A percentile compares a stretch with the other conserved stretches of the same genome.
phyloP scores from a whole-genome alignment of 2,113 vertebrate species.

The Pygoscelis antarcticus region DNA sequence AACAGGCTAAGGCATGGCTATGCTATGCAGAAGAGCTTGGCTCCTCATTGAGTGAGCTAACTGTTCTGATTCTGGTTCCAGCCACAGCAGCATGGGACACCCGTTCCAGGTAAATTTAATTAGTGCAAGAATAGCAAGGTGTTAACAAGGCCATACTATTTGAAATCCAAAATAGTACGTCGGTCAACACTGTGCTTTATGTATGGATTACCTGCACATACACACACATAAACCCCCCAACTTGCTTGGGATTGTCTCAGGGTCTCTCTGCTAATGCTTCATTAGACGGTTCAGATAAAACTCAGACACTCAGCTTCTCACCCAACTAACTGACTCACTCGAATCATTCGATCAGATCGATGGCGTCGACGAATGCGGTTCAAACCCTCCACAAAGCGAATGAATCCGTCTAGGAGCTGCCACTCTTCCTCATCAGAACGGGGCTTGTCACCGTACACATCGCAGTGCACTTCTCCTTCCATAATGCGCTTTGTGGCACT shows the following conservation, averaged over 20 bases:
- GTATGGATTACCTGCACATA: background rate
- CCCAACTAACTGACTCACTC: constrained; percentile 66
- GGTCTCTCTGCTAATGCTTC: background rate
- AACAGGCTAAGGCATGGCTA: background rate
- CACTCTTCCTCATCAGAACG: constrained; percentile 86
- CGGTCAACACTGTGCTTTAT: background rate
- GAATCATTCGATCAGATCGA: constrained; percentile 90
- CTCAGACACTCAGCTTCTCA: background rate
- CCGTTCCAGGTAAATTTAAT: background rate
- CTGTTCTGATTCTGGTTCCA: background rate
- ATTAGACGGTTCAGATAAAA: fast-evolving
- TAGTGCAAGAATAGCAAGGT: background rate
- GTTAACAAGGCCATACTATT: background rate
- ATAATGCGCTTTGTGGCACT: constrained; percentile 89
- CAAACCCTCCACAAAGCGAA: constrained; percentile 95
- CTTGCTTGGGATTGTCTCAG: background rate
- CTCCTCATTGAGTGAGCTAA: background rate
- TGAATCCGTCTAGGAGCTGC: constrained; percentile 91
- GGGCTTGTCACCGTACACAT: constrained; percentile 88
- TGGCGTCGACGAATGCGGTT: constrained; percentile 95
- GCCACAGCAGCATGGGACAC: background rate
- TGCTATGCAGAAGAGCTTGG: background rate
- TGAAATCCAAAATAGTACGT: background rate
- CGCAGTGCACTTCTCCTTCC: constrained; percentile 90
- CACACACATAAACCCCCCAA: fast-evolving